Percentiles rank a stretch among this genome's conserved stretches.
phyloP scores from a whole-genome alignment of 2,888 invertebrate species.

The Erynnis tages region DNA sequence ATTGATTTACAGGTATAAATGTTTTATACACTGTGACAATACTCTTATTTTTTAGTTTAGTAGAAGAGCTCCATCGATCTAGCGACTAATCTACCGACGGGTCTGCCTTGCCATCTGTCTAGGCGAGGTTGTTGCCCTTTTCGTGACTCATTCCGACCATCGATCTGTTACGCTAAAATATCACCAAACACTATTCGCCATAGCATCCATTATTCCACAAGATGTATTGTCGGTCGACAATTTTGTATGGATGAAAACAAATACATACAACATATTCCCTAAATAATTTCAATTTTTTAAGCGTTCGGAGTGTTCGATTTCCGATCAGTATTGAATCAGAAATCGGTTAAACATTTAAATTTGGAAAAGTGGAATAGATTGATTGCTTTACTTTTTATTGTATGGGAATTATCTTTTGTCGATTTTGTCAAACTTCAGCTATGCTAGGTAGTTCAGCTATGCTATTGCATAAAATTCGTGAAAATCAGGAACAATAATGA shows the following conservation, averaged over 20 bases:
- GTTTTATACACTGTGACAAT: no score
- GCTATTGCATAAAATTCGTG: no score
- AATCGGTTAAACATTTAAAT: no score
- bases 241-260: conserved; percentile 1
- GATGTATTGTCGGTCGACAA: conserved; percentile 1
- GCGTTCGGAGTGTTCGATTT: no score
- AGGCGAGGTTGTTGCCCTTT: conserved; percentile 40
- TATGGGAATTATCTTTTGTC: no score
- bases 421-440: no score
- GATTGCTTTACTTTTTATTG: no score
- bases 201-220: conserved; percentile 11
- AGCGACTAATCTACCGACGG: conserved; percentile 36
- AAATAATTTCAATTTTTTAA: conserved; percentile 9
- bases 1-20: no score
- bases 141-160: conserved; percentile 31
- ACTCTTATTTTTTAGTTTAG: conserved; percentile 1
- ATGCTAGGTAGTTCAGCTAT: no score
- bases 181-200: conserved; percentile 13
- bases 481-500: no score
- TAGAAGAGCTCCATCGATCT: conserved; percentile 12
- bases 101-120: conserved; percentile 46
- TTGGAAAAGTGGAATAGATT: no score
- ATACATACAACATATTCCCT: not conserved
- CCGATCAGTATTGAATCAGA: no score
- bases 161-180: conserved; percentile 29